These are phyloP conservation scores for Leptinotarsa lineolata DNA, from an alignment of 1,140 invertebrate genomes.

Conservation along the genomic window DNA sequence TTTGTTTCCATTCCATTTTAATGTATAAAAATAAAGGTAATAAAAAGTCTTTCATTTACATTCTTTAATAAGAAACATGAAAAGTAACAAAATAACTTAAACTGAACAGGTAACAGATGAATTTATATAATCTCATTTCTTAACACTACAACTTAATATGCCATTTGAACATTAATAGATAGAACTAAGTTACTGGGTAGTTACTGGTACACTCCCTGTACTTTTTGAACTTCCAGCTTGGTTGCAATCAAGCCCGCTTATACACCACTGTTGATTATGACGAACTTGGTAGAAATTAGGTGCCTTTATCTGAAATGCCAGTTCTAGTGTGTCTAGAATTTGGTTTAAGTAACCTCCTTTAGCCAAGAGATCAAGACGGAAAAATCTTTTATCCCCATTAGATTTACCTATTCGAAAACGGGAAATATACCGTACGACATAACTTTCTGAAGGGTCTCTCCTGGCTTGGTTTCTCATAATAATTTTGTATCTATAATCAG, in stretches of 20 bases:
- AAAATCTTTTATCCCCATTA: constrained; percentile 95
- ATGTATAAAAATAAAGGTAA: no score
- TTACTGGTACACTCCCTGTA: no score
- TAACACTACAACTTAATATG: no score
- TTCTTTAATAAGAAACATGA: no score
- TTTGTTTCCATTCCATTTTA: no score
- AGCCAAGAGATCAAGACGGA: constrained; percentile 84
- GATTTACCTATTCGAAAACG: constrained; percentile 96
- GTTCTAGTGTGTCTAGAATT: constrained; percentile 73
- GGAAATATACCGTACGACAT: constrained; percentile 88
- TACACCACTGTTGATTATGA: constrained; percentile 93
- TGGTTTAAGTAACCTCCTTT: constrained; percentile 87
- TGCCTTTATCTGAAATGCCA: constrained; percentile 88
- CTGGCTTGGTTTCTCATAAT: constrained; percentile 93
- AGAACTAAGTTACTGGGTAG: no score
- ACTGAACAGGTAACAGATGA: no score
- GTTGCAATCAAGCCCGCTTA: constrained; percentile 69
- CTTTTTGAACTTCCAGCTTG: no score
- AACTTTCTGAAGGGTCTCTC: constrained; percentile 85
- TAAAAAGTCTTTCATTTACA: no score
- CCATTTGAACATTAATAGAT: no score
- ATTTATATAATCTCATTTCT: no score
- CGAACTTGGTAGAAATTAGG: constrained; percentile 93
- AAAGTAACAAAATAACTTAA: no score
- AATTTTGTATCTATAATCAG: constrained; percentile 93